These are phyloP conservation scores for Solenopsis fugax DNA, from an alignment of 1,140 invertebrate genomes.

Conservation along the genomic window DNA sequence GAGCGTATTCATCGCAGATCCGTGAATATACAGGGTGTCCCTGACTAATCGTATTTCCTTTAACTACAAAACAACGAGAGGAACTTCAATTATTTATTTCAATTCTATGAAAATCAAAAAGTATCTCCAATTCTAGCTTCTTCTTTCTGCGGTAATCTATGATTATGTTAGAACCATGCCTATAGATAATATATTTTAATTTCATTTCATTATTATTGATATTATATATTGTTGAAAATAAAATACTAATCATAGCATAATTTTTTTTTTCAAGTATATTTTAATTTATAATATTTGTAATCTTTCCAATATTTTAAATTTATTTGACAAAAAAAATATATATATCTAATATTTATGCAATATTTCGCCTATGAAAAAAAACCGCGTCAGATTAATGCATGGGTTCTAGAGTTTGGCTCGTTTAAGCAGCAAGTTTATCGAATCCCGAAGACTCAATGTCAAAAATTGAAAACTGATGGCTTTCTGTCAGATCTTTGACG, in stretches of 20 bases:
- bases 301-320: neutral
- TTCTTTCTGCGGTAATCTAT: neutral
- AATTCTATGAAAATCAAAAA: neutral
- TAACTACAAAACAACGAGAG: neutral
- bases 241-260: neutral
- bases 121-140: neutral
- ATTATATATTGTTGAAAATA: neutral
- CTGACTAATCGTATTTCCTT: neutral
- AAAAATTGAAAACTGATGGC: slow-evolving; percentile 52
- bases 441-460: slow-evolving; percentile 22
- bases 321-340: neutral
- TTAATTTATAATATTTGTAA: neutral
- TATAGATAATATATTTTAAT: neutral
- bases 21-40: slow-evolving; percentile 56
- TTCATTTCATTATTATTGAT: neutral
- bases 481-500: slow-evolving; percentile 24
- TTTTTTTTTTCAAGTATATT: neutral
- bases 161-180: neutral
- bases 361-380: neutral
- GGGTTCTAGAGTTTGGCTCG: neutral
- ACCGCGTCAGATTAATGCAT: neutral
- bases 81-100: neutral
- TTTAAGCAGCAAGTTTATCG: slow-evolving; percentile 21
- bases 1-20: slow-evolving; percentile 69
- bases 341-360: neutral